phyloP scores from a whole-genome alignment of 2,113 vertebrate genomes.

The Sturnira hondurensis region DNA sequence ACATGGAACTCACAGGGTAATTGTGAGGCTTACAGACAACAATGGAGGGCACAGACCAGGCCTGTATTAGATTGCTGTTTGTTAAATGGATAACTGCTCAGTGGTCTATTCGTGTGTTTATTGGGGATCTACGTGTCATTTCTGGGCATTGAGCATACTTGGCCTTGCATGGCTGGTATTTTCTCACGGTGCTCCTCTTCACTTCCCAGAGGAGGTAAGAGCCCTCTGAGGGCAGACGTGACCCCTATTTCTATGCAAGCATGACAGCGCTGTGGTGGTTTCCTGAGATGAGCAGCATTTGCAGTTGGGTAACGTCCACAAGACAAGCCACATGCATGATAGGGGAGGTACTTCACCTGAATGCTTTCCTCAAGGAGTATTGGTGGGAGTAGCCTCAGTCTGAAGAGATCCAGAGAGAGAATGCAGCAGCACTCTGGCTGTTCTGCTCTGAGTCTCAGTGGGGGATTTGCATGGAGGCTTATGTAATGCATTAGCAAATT shows the following conservation, averaged over 20 bases:
- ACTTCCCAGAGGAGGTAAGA: neutral
- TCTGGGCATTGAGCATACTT: neutral
- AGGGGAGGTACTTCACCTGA: neutral
- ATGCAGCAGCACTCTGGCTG: neutral
- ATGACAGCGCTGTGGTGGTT: neutral
- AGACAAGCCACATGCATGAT: neutral
- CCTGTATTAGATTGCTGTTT: neutral
- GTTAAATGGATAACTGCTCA: neutral
- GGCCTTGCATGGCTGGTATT: neutral
- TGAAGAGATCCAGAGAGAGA: neutral
- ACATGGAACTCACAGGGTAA: neutral
- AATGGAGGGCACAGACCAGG: neutral
- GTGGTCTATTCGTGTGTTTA: neutral
- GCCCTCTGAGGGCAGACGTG: neutral
- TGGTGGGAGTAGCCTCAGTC: neutral
- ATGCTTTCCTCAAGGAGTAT: fast-evolving
- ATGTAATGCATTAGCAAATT: neutral
- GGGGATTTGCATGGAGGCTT: neutral
- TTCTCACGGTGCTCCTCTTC: neutral
- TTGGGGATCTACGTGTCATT: neutral
- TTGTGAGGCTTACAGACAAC: neutral
- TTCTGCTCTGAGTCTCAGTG: too few relatives aligned
- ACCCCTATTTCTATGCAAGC: neutral
- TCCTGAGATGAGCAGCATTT: neutral
- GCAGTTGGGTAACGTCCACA: neutral